These are phyloP conservation scores for Chymomyza procnemis DNA, from an alignment of 2,888 invertebrate species.

Conservation along the genomic window DNA sequence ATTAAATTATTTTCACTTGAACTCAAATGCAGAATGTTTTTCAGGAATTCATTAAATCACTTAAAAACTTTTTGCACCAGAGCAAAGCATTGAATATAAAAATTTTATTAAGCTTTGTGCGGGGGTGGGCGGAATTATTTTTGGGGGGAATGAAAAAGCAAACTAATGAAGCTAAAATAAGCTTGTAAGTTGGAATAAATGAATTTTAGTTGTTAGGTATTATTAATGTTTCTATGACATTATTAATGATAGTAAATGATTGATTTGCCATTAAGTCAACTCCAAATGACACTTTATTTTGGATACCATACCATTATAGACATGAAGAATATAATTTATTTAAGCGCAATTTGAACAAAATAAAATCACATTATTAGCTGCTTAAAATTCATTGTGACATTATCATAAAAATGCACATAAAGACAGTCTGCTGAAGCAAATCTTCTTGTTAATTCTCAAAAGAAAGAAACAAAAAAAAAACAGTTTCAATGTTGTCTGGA, in stretches of 20 bases:
- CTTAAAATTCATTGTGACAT: not conserved
- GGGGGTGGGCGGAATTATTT: not conserved
- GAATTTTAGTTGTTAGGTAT: not conserved
- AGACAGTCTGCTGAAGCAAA: not conserved
- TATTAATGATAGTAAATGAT: not conserved
- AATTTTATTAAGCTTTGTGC: not conserved
- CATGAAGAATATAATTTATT: not conserved
- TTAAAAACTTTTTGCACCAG: not conserved
- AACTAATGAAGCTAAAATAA: not conserved
- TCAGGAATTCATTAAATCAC: not conserved
- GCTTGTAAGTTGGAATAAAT: not conserved
- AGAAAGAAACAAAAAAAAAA: not conserved
- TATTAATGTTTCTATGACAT: not conserved
- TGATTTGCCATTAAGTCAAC: not conserved
- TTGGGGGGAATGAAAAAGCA: not conserved
- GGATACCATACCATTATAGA: not conserved
- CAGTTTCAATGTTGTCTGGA: too few species aligned
- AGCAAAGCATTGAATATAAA: not conserved
- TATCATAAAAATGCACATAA: not conserved
- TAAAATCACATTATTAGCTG: not conserved
- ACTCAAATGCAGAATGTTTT: not conserved
- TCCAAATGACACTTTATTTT: not conserved
- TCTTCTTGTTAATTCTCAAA: not conserved
- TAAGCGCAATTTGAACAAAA: not conserved
- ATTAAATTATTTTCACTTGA: not conserved